Conservation (phyloP, 2,113 vertebrate species). For the Alosa alosa region DNA sequence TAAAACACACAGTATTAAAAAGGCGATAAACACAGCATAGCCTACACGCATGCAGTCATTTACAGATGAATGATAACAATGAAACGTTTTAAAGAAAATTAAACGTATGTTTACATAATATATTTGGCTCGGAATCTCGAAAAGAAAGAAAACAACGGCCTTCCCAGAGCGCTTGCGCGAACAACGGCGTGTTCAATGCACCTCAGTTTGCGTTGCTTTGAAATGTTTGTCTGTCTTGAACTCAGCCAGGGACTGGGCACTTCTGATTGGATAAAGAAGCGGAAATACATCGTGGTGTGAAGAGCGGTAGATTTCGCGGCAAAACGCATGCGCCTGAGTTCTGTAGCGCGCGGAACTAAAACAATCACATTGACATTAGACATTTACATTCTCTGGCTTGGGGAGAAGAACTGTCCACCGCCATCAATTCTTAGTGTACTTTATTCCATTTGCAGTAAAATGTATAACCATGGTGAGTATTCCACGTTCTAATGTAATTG, state of each 20-base stretch:
- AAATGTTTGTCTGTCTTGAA: too few species aligned
- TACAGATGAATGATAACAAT: too few species aligned
- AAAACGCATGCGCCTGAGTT: neutral
- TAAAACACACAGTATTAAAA: too few species aligned
- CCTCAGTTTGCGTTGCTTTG: too few species aligned
- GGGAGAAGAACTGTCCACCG: neutral
- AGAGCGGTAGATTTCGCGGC: slow-evolving; percentile 16
- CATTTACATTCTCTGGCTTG: neutral
- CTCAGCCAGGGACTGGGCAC: neutral
- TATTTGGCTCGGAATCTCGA: too few species aligned
- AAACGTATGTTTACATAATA: too few species aligned
- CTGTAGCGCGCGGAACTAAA: neutral
- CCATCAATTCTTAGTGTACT: neutral
- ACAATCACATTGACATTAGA: neutral
- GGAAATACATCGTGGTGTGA: neutral
- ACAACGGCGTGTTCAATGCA: too few species aligned
- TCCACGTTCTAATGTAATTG: neutral
- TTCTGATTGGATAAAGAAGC: slow-evolving; percentile 6
- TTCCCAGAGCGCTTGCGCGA: too few species aligned
- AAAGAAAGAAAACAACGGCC: too few species aligned
- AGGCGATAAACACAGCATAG: too few species aligned
- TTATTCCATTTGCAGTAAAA: neutral
- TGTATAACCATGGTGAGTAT: slow-evolving; percentile 7
- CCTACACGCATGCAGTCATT: too few species aligned
- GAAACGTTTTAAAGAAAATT: too few species aligned